These are phyloP conservation scores for Seriola dumerili DNA, from an alignment of 2,113 vertebrate species.

Conservation along the genomic window DNA sequence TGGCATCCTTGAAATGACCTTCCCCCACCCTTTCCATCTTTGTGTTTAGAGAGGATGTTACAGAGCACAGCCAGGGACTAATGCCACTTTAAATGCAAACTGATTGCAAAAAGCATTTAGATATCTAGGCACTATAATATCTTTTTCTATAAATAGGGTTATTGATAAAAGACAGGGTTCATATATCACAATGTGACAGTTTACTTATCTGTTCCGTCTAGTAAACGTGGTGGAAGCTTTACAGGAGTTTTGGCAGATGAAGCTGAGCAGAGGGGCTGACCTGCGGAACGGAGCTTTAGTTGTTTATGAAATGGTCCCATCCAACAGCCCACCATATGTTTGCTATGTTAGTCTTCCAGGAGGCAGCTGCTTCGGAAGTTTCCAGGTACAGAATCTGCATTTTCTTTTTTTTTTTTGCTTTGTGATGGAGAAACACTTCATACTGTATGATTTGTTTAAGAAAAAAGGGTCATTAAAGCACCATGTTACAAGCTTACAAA, in stretches of 20 bases:
- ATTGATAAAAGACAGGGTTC: background rate
- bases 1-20: conserved; percentile 54
- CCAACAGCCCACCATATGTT: conserved; percentile 94
- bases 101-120: background rate
- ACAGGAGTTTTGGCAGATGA: conserved; percentile 99
- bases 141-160: background rate
- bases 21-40: conserved; percentile 37
- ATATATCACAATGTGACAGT: background rate
- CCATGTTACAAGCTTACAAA: background rate
- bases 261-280: conserved; percentile 94
- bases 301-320: conserved; percentile 98
- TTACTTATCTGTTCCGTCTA: conserved; percentile 62
- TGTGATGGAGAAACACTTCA: background rate
- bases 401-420: background rate
- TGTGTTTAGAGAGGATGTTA: conserved; percentile 61
- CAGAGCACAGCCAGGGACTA: conserved; percentile 1
- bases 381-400: conserved; percentile 87
- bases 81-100: background rate
- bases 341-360: conserved; percentile 97
- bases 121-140: background rate
- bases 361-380: conserved; percentile 98
- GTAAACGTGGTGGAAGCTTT: conserved; percentile 98
- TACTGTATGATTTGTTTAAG: background rate
- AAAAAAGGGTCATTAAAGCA: background rate
- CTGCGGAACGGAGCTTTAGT: conserved; percentile 96